Base-by-base conservation (phyloP, 1,140 invertebrate species). In the Euschistus heros region DNA sequence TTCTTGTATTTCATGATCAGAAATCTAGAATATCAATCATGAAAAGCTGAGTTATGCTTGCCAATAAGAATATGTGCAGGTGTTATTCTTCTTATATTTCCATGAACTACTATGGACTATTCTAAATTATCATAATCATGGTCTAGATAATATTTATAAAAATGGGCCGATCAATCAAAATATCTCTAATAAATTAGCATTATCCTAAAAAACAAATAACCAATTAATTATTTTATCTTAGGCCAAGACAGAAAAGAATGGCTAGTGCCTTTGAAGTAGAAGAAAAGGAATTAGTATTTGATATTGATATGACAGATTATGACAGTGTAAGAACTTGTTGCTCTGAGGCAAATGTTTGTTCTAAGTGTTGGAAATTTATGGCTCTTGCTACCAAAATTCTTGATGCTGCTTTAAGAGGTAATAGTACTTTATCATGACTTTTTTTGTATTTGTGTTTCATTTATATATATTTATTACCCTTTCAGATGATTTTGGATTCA, bases 281-380 rank as follows among this genome's bases (percentile, higher is more conserved):
- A 60, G 84, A 91, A 72, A 89, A 92, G 75, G 97, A 99, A 80
- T 76, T 98, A 15, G 93, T 99, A 2, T 97, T 99, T 80, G 97
- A 99, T 86, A 99, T 99, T 73, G 97, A 99, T 82, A 91, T 99
- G 82, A 98, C 96, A 59, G 97, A 99, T 79, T 99, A 99, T 79
- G 96, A 99, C 82, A 92, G 97, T 74, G 86, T 99, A 2, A 80
- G 97, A 75, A 90, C 82, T 60, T 98, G 95, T 76, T 94, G 92
- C 72, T 84, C 83, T 59, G 93, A 89, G 47, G 86, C 93, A 13
- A 87, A 86, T 71, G 88, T 98, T 20, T 98, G 96, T 75, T 75
- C 74, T 0, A 96, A 94, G 75, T 99, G 97, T 76, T 99, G 97
- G 97, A 93, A 92, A 71, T 93, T 95, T 72, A 97, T 99, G 90